These are phyloP conservation scores for Stratiomys singularior DNA, from an alignment of 2,888 invertebrate species.

Conservation along the genomic window DNA sequence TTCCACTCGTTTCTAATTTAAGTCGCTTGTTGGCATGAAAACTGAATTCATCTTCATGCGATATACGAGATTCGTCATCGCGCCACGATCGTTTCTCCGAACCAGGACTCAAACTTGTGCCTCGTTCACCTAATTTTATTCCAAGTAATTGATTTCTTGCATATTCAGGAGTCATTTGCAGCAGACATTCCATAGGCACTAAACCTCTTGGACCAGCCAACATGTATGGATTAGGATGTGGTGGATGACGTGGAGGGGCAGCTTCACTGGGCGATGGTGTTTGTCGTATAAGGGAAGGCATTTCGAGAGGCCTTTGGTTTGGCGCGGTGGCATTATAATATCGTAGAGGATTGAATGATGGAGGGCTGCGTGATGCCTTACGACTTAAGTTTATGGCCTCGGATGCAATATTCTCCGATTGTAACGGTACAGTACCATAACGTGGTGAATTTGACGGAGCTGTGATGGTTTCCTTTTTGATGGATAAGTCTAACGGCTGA, in stretches of 20 bases:
- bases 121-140: constrained; percentile 68
- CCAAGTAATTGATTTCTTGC: constrained; percentile 71
- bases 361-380: constrained; percentile 74
- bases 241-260: constrained; percentile 52
- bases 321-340: constrained; percentile 55
- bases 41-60: constrained; percentile 67
- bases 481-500: constrained; percentile 91
- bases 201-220: constrained; percentile 66
- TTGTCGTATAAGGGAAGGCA: constrained; percentile 54
- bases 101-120: constrained; percentile 73
- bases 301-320: constrained; percentile 47
- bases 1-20: constrained; percentile 57
- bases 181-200: constrained; percentile 75
- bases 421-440: constrained; percentile 71
- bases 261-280: constrained; percentile 58
- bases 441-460: constrained; percentile 70
- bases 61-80: constrained; percentile 67
- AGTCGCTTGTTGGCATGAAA: constrained; percentile 57
- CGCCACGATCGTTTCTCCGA: constrained; percentile 76
- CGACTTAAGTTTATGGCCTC: constrained; percentile 82
- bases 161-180: constrained; percentile 71
- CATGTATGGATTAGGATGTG: constrained; percentile 63
- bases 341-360: constrained; percentile 68
- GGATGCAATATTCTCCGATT: constrained; percentile 67
- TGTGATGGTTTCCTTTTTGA: constrained; percentile 75